Base-by-base conservation (phyloP, 2,888 invertebrate genomes). In the Cordilura impudica region DNA sequence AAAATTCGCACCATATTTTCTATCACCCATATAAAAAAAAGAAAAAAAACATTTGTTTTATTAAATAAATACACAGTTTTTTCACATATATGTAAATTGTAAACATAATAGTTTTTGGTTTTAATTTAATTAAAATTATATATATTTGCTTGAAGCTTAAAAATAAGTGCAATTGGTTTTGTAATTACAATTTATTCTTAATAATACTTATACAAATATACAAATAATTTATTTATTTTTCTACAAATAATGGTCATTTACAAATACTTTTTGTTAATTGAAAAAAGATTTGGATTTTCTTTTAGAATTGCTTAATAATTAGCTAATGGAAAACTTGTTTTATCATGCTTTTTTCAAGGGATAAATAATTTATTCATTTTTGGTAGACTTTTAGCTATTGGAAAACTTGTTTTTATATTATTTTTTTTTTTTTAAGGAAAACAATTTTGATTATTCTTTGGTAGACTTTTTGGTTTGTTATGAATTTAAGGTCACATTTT, bases 401-500 rank as follows among this genome's bases (percentile, higher is more conserved):
- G 79, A 79, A 79, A 79, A 79, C 79, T 71, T 67, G 71, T 67
- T 67, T 71, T 35, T n/a, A n/a, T n/a, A n/a, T n/a, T n/a, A 51
- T 49, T 61, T 26, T 19, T 2, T n/a, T 29, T 39, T 35, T 35
- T 16, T 21, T 8, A 51, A 45, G 43, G 65, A 65, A 73, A n/a
- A 78, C 63, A 78, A 67, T 67, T 70, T 74, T 39, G 66, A 16
- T 53, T 21, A 3, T 8, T 23, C 39, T 29, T 14, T 70, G 79
- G 75, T 79, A 79, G 71, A 79, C 75, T 53, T 72, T 63, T 23
- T 18, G 39, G 7, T 12, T 21, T 18, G 12, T 6, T 47, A 35
- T 26, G 23, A 18, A 4, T 51, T 26, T 6, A 26, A 7, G 14
- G n/a, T 18, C 19, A 49, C n/a, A 16, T n/a, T 26, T 26, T 53